Percentiles rank a stretch among this genome's conserved stretches.
Conservation (phyloP, 1,140 invertebrate species). For the Akabosia matsudoensis region DNA sequence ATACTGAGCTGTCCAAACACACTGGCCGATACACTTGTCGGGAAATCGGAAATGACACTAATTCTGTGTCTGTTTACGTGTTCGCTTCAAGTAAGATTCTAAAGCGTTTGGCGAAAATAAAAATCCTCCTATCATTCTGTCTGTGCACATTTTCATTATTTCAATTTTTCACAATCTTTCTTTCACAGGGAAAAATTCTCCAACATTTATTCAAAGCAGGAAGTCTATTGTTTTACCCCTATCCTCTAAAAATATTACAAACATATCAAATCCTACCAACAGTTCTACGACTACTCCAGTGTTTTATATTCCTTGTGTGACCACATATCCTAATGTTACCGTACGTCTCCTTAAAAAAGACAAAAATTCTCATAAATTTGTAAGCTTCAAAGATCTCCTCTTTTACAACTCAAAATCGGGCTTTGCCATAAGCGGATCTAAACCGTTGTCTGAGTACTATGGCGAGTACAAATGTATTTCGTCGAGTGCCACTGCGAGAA, state of each 20-base stretch:
- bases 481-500: not conserved
- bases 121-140: no score
- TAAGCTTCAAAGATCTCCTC: no score
- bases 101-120: no score
- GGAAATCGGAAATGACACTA: conserved; percentile 21
- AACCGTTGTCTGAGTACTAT: not conserved
- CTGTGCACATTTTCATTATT: no score
- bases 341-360: not conserved
- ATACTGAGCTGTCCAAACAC: conserved; percentile 27
- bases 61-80: conserved; percentile 14
- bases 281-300: not conserved
- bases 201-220: conserved; percentile 25
- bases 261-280: not conserved
- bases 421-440: not conserved
- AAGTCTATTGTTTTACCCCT: conserved; percentile 18
- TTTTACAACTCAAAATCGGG: not conserved
- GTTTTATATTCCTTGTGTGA: not conserved
- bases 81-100: conserved; percentile 32
- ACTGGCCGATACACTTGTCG: conserved; percentile 33
- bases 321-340: not conserved
- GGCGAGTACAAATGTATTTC: conserved; percentile 25
- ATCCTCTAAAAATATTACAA: not conserved
- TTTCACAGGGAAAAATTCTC: conserved; percentile 24
- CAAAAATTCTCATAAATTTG: not conserved
- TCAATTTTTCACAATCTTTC: not conserved